These are phyloP conservation scores for Podarcis raffonei DNA, from an alignment of 2,113 vertebrate species.

Conservation along the genomic window DNA sequence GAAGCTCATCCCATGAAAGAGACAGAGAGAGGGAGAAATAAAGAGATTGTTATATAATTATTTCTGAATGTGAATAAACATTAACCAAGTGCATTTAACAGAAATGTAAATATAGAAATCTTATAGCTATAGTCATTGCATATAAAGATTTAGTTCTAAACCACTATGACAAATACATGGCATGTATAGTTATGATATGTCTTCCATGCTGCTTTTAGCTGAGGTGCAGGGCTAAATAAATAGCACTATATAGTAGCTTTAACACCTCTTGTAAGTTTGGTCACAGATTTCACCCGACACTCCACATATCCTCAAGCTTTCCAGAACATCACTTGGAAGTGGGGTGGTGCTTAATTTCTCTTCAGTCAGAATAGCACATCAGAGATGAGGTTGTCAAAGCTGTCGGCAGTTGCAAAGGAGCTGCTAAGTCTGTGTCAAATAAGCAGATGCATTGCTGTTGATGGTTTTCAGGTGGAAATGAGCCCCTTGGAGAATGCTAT, in stretches of 20 bases:
- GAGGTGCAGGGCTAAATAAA: not conserved
- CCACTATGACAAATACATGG: not conserved
- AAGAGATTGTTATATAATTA: not conserved
- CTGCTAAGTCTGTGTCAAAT: constrained; percentile 21
- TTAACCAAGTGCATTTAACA: not conserved
- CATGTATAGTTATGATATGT: not conserved
- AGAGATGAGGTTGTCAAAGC: not conserved
- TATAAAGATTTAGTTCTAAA: not conserved
- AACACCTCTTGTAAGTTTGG: not conserved
- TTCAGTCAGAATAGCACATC: not conserved
- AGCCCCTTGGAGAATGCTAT: constrained; percentile 98
- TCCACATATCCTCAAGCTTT: not conserved
- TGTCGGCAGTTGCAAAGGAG: not conserved
- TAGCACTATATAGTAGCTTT: not conserved
- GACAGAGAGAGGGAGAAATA: not conserved
- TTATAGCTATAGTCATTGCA: not conserved
- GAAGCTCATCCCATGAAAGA: not conserved
- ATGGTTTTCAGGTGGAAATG: constrained; percentile 89
- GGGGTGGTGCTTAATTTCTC: not conserved
- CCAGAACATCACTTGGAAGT: not conserved
- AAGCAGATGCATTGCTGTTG: constrained; percentile 8
- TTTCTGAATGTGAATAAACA: not conserved
- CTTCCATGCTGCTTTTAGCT: too few relatives aligned
- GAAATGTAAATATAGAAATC: not conserved
- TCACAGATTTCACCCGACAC: not conserved